Evolutionary conservation across 2,888 invertebrate genomes (phyloP), one percentile per base, ranked within the genome.

Genomic region (Spodoptera exigua): DNA sequence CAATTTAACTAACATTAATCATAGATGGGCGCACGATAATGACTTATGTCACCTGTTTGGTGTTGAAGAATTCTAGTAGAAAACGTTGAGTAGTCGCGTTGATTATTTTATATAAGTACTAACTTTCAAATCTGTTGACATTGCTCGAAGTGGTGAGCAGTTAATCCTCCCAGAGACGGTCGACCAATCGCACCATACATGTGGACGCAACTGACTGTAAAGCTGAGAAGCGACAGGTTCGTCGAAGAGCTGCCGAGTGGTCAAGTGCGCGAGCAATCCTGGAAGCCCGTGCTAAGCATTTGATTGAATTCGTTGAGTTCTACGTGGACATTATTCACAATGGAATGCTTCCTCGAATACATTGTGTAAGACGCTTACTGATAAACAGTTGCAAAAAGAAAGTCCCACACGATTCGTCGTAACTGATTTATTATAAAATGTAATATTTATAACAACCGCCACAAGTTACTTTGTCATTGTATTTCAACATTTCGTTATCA

Each of bases 251-350:
- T 79, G 80, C 58, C 76, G 73, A 76, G 76, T 79, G 79, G 80
- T 77, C 82, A 71, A 74, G 65, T 67, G 84, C 82, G 78, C 82
- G 66, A 67, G 80, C 74, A 79, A 83, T 89, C 90, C 88, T 82
- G 90, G 92, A 92, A 93, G 78, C 70, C 87, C 79, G 69, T 69
- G 79, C 85, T 91, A 91, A 93, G 92, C 93, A 91, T 88, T 91
- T 87, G 78, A 76, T 81, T 85, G 84, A 87, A 87, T 88, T 85
- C 83, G 83, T 82, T 84, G 82, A 84, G 85, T 86, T 80, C 83
- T 80, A 80, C 79, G 78, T 79, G 77, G 81, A 82, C 77, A 78
- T 76, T 76, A 67, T 79, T 76, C 67, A 81, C 85, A 83, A 71
- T 79, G 79, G 79, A 75, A 78, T 78, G 58, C 72, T 91, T 91